phyloP scores from a whole-genome alignment of 2,797 vertebrate genomes.

The Hafferia zeledoni region DNA sequence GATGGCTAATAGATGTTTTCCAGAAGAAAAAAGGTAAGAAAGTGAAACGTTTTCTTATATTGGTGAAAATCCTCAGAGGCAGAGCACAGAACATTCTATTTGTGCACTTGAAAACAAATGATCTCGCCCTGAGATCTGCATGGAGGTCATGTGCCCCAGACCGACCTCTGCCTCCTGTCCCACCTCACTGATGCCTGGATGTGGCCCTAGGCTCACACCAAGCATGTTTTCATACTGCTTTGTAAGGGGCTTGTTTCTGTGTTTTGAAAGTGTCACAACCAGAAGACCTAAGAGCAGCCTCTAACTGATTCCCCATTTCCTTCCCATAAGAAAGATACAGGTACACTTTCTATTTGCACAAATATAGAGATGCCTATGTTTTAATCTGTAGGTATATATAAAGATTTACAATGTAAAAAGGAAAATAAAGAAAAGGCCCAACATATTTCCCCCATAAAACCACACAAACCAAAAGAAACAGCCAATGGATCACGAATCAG shows the following conservation, averaged over 20 bases:
- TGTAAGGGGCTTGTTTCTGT: accelerated
- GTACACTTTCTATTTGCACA: not conserved
- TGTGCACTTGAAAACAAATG: not conserved
- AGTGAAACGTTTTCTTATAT: not conserved
- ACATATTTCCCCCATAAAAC: not conserved
- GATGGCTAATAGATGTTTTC: not conserved
- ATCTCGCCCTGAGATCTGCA: accelerated
- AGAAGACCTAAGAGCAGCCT: not conserved
- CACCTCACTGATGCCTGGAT: not conserved
- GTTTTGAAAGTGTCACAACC: not conserved
- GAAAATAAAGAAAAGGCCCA: not conserved
- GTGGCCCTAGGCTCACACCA: not conserved
- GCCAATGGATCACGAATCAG: not conserved
- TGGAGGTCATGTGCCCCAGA: not conserved
- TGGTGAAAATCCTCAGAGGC: not conserved
- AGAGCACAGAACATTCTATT: not conserved
- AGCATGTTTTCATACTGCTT: not conserved
- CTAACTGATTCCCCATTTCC: not conserved
- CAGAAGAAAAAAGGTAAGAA: not conserved
- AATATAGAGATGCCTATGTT: not conserved
- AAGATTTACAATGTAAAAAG: not conserved
- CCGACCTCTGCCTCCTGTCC: not conserved
- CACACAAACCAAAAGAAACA: not conserved
- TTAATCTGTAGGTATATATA: not conserved
- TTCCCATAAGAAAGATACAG: not conserved